phyloP scores from a whole-genome alignment of 2,113 vertebrate species.

The Pachycephala philippinensis region DNA sequence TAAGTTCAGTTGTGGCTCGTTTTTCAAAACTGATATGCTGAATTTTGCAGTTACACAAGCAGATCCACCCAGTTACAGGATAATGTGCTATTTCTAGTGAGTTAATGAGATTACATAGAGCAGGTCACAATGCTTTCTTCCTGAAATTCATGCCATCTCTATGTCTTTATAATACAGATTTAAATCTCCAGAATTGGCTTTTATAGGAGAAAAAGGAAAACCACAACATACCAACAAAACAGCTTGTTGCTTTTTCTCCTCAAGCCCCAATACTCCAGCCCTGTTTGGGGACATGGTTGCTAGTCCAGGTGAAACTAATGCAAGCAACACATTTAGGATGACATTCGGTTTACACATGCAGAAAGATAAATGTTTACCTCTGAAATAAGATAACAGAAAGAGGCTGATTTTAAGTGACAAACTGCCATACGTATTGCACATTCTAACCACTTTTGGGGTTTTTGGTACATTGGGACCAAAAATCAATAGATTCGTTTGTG shows the following conservation, averaged over 20 bases:
- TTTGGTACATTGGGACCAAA: neutral
- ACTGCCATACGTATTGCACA: neutral
- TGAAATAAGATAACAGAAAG: neutral
- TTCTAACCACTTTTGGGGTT: fast-evolving
- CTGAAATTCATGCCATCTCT: neutral
- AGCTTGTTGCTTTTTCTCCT: neutral
- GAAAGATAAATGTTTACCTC: neutral
- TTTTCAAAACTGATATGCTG: neutral
- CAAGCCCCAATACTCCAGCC: neutral
- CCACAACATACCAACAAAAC: neutral
- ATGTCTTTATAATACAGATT: neutral
- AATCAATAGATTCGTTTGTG: neutral
- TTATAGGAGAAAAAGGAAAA: neutral
- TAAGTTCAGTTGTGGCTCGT: neutral
- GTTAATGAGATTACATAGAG: neutral
- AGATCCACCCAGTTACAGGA: neutral
- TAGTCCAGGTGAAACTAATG: neutral
- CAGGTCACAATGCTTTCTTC: neutral
- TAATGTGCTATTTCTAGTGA: neutral
- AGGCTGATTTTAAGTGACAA: neutral
- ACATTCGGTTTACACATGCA: neutral
- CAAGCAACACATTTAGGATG: neutral
- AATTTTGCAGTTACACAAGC: neutral
- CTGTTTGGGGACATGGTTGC: fast-evolving
- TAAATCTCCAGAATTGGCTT: neutral